These are phyloP conservation scores for Aphrocallistes beatrix DNA, from an alignment of 37 sponge, comb jelly and placozoan species.

Conservation along the genomic window DNA sequence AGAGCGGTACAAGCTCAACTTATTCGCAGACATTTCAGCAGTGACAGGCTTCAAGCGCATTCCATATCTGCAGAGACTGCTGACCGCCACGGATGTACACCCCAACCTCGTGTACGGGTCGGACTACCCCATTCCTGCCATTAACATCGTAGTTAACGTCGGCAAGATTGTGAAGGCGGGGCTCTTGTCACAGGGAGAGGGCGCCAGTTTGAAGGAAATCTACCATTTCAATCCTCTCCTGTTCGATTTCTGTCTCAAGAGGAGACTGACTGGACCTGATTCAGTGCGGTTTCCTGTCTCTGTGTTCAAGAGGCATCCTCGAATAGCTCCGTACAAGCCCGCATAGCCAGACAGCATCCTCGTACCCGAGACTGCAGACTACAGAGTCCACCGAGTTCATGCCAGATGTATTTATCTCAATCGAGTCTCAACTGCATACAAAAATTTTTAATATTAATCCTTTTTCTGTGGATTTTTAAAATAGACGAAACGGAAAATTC, in stretches of 20 bases:
- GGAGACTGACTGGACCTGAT: conserved; percentile 28
- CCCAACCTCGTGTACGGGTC: conserved; percentile 65
- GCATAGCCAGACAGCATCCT: too few species aligned
- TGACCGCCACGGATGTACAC: conserved; percentile 52
- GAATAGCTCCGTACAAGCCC: conserved; percentile 26
- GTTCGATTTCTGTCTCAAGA: conserved; percentile 61
- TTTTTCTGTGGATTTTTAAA: too few species aligned
- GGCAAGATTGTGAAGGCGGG: conserved; percentile 16
- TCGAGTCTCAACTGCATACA: too few species aligned
- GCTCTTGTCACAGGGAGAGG: conserved; percentile 35
- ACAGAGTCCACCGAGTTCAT: too few species aligned
- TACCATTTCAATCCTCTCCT: conserved; percentile 73
- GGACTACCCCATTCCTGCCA: conserved; percentile 82
- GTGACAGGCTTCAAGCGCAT: conserved; percentile 51
- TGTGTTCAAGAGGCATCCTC: conserved; percentile 57
- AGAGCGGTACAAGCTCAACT: conserved; percentile 37
- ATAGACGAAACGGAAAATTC: too few species aligned
- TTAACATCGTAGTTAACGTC: conserved; percentile 50
- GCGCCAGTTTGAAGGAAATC: conserved; percentile 46
- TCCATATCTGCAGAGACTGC: conserved; percentile 33
- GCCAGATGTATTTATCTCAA: too few species aligned
- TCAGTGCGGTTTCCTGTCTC: conserved; percentile 42
- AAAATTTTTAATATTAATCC: too few species aligned
- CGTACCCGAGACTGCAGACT: too few species aligned
- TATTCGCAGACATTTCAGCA: conserved; percentile 84